These are phyloP conservation scores for Sylvietta virens DNA, from an alignment of 2,113 vertebrate genomes.

Conservation along the genomic window DNA sequence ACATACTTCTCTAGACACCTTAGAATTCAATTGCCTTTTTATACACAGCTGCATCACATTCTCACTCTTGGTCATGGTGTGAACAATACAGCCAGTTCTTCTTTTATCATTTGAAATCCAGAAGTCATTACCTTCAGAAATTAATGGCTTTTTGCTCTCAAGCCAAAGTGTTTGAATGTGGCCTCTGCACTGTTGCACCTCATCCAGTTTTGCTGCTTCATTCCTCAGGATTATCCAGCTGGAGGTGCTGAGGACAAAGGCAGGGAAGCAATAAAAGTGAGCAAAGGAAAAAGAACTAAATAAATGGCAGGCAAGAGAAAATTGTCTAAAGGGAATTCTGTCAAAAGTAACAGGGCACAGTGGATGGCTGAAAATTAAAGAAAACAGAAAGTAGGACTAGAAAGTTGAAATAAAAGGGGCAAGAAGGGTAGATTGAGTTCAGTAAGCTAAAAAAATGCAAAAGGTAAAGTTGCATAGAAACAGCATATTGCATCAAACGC, in stretches of 20 bases:
- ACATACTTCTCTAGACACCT: neutral
- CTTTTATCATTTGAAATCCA: neutral
- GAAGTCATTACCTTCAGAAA: neutral
- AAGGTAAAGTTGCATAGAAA: neutral
- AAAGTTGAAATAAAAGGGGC: neutral
- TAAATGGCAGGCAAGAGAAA: neutral
- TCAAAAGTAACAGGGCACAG: neutral
- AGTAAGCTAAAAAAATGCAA: neutral
- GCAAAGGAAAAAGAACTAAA: neutral
- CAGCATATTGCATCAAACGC: neutral
- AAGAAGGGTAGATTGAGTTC: neutral
- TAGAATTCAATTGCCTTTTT: neutral
- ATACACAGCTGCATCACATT: neutral
- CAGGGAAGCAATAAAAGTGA: neutral
- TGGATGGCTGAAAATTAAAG: neutral
- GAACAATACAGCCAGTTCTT: neutral
- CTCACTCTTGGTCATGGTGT: neutral
- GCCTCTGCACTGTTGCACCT: neutral
- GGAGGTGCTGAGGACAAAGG: neutral
- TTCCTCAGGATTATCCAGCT: neutral
- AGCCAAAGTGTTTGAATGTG: neutral
- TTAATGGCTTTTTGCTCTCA: neutral
- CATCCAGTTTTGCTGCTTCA: neutral
- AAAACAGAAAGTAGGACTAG: neutral
- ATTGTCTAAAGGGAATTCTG: neutral